phyloP scores from a whole-genome alignment of 2,888 invertebrate genomes.

The Ochropleura leucogaster region DNA sequence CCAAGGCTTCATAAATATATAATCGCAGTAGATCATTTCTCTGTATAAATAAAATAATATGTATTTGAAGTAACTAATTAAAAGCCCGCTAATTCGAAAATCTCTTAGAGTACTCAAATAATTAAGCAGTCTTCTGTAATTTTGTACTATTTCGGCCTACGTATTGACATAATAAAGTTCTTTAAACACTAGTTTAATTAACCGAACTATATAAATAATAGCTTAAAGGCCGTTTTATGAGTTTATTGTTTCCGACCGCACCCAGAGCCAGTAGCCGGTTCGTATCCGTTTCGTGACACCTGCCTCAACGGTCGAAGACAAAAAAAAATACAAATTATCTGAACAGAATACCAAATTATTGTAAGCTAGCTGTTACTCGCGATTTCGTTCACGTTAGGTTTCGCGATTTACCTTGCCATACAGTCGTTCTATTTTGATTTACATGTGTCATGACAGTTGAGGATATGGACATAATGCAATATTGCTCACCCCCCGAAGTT shows the following conservation, averaged over 20 bases:
- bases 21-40: not conserved
- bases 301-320: slow-evolving; percentile 63
- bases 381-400: too few relatives aligned
- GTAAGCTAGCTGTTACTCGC: not conserved
- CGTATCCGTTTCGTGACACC: slow-evolving; percentile 74
- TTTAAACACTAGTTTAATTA: slow-evolving; percentile 63
- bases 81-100: not conserved
- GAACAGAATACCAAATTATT: slow-evolving; percentile 43
- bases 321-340: slow-evolving; percentile 40
- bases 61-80: not conserved
- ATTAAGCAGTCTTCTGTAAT: slow-evolving; percentile 26
- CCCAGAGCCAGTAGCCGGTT: slow-evolving; percentile 64
- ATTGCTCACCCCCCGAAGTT: too few relatives aligned
- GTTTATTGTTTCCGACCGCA: slow-evolving; percentile 76
- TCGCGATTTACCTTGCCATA: too few relatives aligned
- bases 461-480: too few relatives aligned
- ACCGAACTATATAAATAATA: slow-evolving; percentile 43
- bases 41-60: slow-evolving; percentile 9
- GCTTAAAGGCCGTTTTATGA: slow-evolving; percentile 63
- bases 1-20: slow-evolving; percentile 17
- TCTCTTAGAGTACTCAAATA: slow-evolving; percentile 10
- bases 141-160: slow-evolving; percentile 23
- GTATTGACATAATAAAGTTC: slow-evolving; percentile 45
- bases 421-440: too few relatives aligned
- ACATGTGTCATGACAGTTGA: too few relatives aligned